phyloP scores from a whole-genome alignment of 2,113 vertebrate genomes.

The Dasyurus viverrinus region DNA sequence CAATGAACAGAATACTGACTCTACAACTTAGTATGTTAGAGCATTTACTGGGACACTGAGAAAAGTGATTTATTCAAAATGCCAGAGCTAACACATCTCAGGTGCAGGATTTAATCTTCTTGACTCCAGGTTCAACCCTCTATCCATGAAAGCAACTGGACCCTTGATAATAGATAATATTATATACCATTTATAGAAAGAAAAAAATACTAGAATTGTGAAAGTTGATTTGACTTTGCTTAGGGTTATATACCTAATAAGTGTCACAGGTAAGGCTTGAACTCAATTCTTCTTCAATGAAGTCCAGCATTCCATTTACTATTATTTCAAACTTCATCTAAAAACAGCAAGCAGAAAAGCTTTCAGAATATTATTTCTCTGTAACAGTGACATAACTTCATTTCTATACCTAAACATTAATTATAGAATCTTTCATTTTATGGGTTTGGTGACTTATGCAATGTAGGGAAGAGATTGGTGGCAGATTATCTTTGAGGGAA shows the following conservation, averaged over 20 bases:
- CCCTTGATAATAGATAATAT: neutral
- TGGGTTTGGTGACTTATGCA: too few relatives aligned
- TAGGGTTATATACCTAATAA: neutral
- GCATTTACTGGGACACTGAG: too few relatives aligned
- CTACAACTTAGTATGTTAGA: too few relatives aligned
- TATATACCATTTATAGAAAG: neutral
- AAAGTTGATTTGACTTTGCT: neutral
- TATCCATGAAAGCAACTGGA: too few relatives aligned
- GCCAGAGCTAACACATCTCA: too few relatives aligned
- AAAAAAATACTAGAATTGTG: neutral
- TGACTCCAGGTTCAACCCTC: neutral
- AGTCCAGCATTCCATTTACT: neutral
- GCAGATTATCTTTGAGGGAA: neutral
- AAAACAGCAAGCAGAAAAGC: neutral
- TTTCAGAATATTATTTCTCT: too few relatives aligned
- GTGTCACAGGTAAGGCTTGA: neutral
- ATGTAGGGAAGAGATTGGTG: neutral
- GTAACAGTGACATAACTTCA: too few relatives aligned
- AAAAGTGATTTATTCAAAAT: too few relatives aligned
- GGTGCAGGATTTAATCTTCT: neutral
- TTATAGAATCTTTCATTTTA: too few relatives aligned
- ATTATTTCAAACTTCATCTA: neutral
- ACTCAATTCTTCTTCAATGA: neutral
- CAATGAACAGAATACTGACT: too few relatives aligned
- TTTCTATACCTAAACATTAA: too few relatives aligned